Evolutionary conservation across 2,113 vertebrate genomes (phyloP).

Genomic region (Siniperca knerii): DNA sequence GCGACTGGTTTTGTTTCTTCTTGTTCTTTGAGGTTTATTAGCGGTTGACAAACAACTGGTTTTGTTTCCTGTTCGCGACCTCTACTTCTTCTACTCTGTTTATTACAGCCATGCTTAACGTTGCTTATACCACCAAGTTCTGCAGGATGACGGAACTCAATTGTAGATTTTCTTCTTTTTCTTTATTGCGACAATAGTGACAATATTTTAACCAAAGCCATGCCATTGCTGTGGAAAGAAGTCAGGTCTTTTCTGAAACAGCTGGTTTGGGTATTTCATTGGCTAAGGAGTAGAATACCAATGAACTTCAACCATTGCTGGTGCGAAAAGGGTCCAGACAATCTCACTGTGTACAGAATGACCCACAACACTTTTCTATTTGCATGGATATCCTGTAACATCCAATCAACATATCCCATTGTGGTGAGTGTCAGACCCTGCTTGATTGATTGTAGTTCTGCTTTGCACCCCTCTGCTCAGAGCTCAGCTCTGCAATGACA

Average conservation of each 20-base stretch:
- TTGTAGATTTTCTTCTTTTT: too few relatives aligned
- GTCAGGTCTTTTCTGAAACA: constrained; percentile 34
- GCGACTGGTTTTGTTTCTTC: too few relatives aligned
- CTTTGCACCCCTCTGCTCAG: constrained; percentile 64
- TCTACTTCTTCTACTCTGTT: too few relatives aligned
- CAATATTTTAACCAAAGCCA: constrained; percentile 11
- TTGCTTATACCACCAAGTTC: too few relatives aligned
- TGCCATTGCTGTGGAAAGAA: background rate
- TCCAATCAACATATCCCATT: constrained; percentile 73
- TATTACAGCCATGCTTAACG: too few relatives aligned
- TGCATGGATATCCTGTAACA: constrained; percentile 59
- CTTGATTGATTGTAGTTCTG: constrained; percentile 78
- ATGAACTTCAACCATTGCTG: constrained; percentile 33
- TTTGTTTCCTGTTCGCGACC: too few relatives aligned
- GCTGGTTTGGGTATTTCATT: constrained; percentile 34
- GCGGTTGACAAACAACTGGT: too few relatives aligned
- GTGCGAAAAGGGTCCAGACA: constrained; percentile 32
- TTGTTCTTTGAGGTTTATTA: too few relatives aligned
- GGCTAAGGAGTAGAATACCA: constrained; percentile 28
- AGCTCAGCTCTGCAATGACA: constrained; percentile 74
- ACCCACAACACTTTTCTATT: constrained; percentile 41
- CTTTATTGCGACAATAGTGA: background rate
- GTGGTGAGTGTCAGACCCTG: constrained; percentile 65
- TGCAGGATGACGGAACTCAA: too few relatives aligned
- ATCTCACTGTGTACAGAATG: constrained; percentile 34